Conservation (phyloP, 2,797 vertebrate genomes). For the Tenualosa thibaudeaui region DNA sequence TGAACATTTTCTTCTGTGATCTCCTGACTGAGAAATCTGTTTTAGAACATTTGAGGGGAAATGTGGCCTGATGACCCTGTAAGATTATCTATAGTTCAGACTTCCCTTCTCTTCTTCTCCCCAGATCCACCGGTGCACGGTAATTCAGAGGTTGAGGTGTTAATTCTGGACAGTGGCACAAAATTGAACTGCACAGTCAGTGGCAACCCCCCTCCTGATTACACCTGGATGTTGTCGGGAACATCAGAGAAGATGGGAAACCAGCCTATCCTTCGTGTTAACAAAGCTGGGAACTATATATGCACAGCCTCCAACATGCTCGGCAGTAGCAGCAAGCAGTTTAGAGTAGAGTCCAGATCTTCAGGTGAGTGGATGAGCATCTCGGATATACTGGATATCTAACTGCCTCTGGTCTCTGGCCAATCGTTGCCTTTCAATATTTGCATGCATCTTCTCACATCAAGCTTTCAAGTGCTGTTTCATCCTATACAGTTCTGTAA, state of each 20-base stretch:
- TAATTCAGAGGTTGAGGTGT: conserved; percentile 32
- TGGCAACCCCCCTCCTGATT: conserved; percentile 61
- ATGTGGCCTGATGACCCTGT: not conserved
- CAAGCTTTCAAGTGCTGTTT: no score
- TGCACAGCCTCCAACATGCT: conserved; percentile 56
- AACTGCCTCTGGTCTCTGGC: no score
- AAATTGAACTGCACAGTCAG: conserved; percentile 58
- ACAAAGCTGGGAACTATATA: conserved; percentile 56
- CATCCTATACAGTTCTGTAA: no score
- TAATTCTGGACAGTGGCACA: not conserved
- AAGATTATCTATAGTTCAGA: not conserved
- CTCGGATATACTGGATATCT: no score
- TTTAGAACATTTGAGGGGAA: not conserved
- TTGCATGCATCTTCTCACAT: no score
- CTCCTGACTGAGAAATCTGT: not conserved
- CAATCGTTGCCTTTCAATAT: no score
- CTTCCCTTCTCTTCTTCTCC: not conserved
- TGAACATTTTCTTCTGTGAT: not conserved
- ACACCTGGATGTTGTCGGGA: conserved; percentile 52
- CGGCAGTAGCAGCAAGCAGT: conserved; percentile 52
- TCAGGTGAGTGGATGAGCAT: conserved; percentile 52
- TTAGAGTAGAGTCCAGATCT: conserved; percentile 48
- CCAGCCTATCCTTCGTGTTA: conserved; percentile 16
- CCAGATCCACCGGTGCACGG: conserved; percentile 55
- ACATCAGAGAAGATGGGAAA: accelerated